These are phyloP conservation scores for Volucella zonaria DNA, from an alignment of 2,888 invertebrate genomes.

Conservation along the genomic window DNA sequence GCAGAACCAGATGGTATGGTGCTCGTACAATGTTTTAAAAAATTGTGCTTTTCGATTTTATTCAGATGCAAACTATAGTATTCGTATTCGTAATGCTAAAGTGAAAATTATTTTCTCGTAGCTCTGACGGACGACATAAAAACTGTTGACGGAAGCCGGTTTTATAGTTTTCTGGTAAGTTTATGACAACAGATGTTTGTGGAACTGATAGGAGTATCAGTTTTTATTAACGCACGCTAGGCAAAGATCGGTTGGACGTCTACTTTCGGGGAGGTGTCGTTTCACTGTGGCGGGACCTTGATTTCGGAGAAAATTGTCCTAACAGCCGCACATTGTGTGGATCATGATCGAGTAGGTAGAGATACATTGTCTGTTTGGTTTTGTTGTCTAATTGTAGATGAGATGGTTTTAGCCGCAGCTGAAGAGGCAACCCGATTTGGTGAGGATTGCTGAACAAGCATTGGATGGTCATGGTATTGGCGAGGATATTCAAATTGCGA, in stretches of 20 bases:
- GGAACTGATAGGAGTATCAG: background rate
- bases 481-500: constrained; percentile 51
- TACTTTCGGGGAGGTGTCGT: constrained; percentile 37
- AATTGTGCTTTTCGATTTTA: constrained; percentile 12
- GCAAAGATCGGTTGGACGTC: constrained; percentile 64
- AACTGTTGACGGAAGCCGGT: constrained; percentile 39
- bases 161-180: constrained; percentile 62
- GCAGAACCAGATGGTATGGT: constrained; percentile 37
- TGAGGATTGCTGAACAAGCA: constrained; percentile 47
- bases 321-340: constrained; percentile 60
- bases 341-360: constrained; percentile 48
- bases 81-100: constrained; percentile 10
- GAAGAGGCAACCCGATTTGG: constrained; percentile 52
- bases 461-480: constrained; percentile 17
- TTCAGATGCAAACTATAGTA: background rate
- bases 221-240: constrained; percentile 3
- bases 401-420: constrained; percentile 32
- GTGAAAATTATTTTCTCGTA: constrained; percentile 19
- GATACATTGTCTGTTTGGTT: background rate
- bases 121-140: constrained; percentile 28
- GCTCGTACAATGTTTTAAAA: background rate
- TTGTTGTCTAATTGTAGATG: no score
- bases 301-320: constrained; percentile 56
- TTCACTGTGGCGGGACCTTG: constrained; percentile 62
- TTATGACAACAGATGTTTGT: background rate